Evolutionary conservation across 2,797 vertebrate genomes (phyloP).

Genomic region (Urosaurus nigricauda): DNA sequence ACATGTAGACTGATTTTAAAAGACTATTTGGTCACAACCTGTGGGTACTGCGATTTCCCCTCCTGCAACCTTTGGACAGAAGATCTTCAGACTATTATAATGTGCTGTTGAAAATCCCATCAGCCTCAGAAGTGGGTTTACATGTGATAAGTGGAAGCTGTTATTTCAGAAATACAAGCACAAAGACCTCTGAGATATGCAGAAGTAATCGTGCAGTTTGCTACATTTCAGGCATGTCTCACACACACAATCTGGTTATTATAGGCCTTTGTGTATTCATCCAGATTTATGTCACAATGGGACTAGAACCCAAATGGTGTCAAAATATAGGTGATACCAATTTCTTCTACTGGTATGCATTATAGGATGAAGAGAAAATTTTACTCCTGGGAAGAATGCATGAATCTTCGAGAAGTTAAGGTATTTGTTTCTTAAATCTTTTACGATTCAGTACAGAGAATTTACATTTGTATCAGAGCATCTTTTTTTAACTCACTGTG

Average conservation of each 20-base stretch:
- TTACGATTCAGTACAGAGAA: not conserved
- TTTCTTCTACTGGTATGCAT: slow-evolving; percentile 53
- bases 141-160: not conserved
- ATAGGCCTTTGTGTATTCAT: not conserved
- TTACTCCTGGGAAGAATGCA: slow-evolving; percentile 98
- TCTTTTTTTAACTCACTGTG: not conserved
- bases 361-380: slow-evolving; percentile 97
- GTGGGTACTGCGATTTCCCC: not conserved
- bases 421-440: slow-evolving; percentile 74
- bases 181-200: not conserved
- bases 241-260: not conserved
- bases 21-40: not conserved
- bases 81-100: not conserved
- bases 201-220: not conserved
- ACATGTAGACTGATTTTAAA: not conserved
- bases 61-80: not conserved
- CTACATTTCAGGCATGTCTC: not conserved
- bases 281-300: slow-evolving; percentile 29
- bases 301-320: slow-evolving; percentile 32
- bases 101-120: not conserved
- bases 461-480: fast-evolving
- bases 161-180: not conserved
- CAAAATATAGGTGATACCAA: slow-evolving; percentile 42
- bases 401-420: slow-evolving; percentile 97
- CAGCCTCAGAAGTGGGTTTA: not conserved